Percentiles rank a stretch among this genome's conserved stretches.
phyloP scores from a whole-genome alignment of 2,888 invertebrate genomes.

The Limnephilus marmoratus region DNA sequence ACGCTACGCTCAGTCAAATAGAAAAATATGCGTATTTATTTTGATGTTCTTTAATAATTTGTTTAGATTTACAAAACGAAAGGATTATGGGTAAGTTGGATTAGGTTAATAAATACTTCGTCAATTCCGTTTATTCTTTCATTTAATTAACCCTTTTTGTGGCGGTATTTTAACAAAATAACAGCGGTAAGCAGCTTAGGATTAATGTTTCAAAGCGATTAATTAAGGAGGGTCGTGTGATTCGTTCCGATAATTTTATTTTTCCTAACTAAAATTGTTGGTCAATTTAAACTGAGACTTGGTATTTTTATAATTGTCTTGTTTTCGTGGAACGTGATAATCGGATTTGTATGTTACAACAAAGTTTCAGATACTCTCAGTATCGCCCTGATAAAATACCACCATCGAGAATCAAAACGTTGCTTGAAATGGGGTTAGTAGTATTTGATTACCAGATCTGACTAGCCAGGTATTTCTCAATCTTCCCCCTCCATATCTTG shows the following conservation, averaged over 20 bases:
- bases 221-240: background rate
- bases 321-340: background rate
- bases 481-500: no score
- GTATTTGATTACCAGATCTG: no score
- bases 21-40: no score
- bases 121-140: background rate
- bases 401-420: no score
- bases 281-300: background rate
- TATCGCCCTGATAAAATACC: no score
- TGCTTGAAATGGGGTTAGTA: no score
- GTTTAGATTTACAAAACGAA: background rate
- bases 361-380: no score
- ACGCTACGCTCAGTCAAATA: no score
- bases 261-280: background rate
- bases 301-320: background rate
- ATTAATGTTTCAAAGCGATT: background rate
- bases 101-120: background rate
- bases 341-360: no score
- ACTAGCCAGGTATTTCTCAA: no score
- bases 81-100: background rate
- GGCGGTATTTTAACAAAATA: background rate
- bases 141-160: background rate
- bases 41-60: background rate
- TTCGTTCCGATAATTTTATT: background rate
- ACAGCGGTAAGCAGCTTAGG: background rate